Evolutionary conservation across 2,113 vertebrate species (phyloP), one percentile per base, ranked within the genome.

Genomic region (Hippocampus mohnikei): DNA sequence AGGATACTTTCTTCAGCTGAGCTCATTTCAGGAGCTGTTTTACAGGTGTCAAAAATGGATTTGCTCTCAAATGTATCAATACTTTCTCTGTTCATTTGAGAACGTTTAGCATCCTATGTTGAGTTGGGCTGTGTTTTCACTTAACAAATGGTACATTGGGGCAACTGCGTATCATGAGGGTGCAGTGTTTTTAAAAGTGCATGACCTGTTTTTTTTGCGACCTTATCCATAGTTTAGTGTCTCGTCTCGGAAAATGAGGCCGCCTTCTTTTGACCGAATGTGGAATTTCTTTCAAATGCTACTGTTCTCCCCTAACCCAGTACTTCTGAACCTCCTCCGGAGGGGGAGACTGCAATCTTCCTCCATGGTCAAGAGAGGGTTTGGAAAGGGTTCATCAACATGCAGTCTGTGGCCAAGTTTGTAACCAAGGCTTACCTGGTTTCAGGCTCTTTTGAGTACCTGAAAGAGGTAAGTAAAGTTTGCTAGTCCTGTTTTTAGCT

Each of bases 351-450:
- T 0, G 92, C 95, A 1, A 90, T 95, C 77, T 99, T 98, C 71
- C 92, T 99, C 55, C 95, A 95, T 59, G 93, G 95, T n/a, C 93
- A 96, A 87, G 95, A 88, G 84, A 95, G 95, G 78, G 94, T 98
- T 80, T 99, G 97, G 97, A 98, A 98, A 91, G 97, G 97, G 67
- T 95, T 98, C 58, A 96, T 99, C 84, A 96, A 99, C 90, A 98
- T 99, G 97, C 97, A 97, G 5, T 90, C 93, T 2, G 97, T 99
- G 69, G 97, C 97, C 1, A 99, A 99, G 87, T 98, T 99, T 93
- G 96, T 98, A 87, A 98, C 97, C 61, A 99, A 99, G 83, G 97
- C 97, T 0, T 99, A 95, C 84, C 91, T 98, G 66, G 97, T 99
- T 29, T 99, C 97, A 0, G 97, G 97, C 71, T 94, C 95, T 67